These are phyloP conservation scores for Cylloceria caligata DNA, from an alignment of 2,888 invertebrate genomes.

Conservation along the genomic window DNA sequence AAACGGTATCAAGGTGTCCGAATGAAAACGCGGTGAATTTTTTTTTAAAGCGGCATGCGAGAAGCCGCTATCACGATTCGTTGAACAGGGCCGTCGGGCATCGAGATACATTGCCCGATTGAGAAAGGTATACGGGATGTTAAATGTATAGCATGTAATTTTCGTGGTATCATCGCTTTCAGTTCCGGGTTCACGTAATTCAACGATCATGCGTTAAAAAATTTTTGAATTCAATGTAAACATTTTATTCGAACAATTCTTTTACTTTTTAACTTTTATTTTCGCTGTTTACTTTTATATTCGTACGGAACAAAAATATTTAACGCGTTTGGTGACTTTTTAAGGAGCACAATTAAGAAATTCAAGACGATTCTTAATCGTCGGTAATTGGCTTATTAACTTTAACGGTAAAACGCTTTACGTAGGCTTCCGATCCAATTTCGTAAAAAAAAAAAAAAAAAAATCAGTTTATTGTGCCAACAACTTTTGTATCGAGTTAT, in stretches of 20 bases:
- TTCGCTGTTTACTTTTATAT: background rate
- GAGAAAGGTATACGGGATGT: conserved; percentile 21
- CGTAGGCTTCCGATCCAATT: conserved; percentile 19
- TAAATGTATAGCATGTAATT: conserved; percentile 37
- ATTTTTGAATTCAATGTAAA: no score
- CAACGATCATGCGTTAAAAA: background rate
- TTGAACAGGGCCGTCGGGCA: conserved; percentile 30
- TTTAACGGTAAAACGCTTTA: background rate
- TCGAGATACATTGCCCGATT: conserved; percentile 40
- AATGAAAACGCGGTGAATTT: background rate
- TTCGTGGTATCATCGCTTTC: conserved; percentile 17
- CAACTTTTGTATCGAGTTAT: conserved; percentile 24
- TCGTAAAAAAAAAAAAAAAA: conserved; percentile 13
- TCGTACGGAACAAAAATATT: background rate
- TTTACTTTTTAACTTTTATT: background rate
- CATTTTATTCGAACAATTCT: background rate
- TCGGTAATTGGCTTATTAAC: conserved; percentile 24
- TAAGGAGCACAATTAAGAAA: background rate
- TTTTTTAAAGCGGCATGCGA: conserved; percentile 2
- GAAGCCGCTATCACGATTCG: conserved; percentile 35
- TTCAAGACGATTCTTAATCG: conserved; percentile 29
- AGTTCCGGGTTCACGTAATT: background rate
- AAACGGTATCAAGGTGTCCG: background rate
- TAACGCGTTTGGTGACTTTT: background rate
- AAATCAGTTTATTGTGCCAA: conserved; percentile 27